These are phyloP conservation scores for Drosophila leontia DNA, from an alignment of 1,140 invertebrate genomes.

Conservation along the genomic window DNA sequence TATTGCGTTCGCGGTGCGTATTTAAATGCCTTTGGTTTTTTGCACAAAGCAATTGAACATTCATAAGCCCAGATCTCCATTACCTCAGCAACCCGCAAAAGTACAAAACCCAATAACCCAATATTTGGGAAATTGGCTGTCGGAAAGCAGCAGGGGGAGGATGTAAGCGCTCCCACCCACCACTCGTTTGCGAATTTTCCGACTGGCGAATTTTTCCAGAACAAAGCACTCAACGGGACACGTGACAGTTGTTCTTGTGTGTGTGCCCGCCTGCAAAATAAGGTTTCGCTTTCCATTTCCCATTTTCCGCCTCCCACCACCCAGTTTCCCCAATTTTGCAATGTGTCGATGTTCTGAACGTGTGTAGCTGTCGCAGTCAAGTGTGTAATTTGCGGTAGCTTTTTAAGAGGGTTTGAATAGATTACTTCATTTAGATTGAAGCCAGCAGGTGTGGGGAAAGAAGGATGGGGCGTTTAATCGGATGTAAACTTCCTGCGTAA, in stretches of 20 bases:
- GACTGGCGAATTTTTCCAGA: slow-evolving; percentile 65
- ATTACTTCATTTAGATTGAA: slow-evolving; percentile 54
- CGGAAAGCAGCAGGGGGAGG: neutral
- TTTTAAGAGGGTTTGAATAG: slow-evolving; percentile 35
- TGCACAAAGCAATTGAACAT: slow-evolving; percentile 67
- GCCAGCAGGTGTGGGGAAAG: slow-evolving; percentile 6
- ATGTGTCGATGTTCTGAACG: slow-evolving; percentile 38
- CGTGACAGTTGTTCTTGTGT: slow-evolving; percentile 72
- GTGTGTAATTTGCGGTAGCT: slow-evolving; percentile 72
- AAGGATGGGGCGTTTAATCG: neutral
- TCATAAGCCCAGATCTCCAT: slow-evolving; percentile 62
- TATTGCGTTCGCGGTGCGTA: slow-evolving; percentile 45
- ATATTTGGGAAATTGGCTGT: slow-evolving; percentile 66
- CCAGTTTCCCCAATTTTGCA: slow-evolving; percentile 29
- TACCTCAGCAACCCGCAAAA: slow-evolving; percentile 53
- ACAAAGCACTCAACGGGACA: slow-evolving; percentile 58
- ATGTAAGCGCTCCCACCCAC: slow-evolving; percentile 15
- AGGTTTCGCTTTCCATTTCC: slow-evolving; percentile 60
- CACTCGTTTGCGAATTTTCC: slow-evolving; percentile 56
- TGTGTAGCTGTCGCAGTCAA: slow-evolving; percentile 66
- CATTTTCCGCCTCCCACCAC: slow-evolving; percentile 56
- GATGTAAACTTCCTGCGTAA: slow-evolving; percentile 12
- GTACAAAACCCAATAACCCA: slow-evolving; percentile 73
- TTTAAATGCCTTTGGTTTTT: slow-evolving; percentile 46
- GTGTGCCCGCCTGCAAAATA: slow-evolving; percentile 35